phyloP scores from a whole-genome alignment of 2,113 vertebrate species.

The Neofelis nebulosa region DNA sequence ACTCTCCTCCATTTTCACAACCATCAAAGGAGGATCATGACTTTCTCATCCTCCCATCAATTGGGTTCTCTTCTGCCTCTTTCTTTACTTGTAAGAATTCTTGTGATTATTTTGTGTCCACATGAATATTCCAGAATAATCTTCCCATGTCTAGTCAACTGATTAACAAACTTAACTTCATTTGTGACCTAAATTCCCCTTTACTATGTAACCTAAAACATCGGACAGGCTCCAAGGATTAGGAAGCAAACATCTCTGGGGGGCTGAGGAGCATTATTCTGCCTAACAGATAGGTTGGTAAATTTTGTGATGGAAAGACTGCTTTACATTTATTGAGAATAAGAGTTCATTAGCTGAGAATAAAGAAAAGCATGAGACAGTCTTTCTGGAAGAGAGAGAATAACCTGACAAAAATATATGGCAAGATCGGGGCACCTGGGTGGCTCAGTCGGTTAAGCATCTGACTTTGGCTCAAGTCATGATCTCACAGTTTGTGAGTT shows the following conservation, averaged over 20 bases:
- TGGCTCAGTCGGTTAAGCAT: too few relatives aligned
- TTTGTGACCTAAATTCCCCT: neutral
- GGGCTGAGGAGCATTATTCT: neutral
- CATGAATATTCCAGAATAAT: neutral
- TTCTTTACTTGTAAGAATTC: neutral
- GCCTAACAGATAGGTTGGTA: neutral
- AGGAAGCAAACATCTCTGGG: neutral
- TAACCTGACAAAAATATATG: neutral
- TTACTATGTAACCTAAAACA: slow-evolving; percentile 1
- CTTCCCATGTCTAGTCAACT: neutral
- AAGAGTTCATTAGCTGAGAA: neutral
- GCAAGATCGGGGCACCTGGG: neutral
- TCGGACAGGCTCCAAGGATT: neutral
- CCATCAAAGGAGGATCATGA: neutral
- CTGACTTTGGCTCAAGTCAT: too few relatives aligned
- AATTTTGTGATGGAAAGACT: neutral
- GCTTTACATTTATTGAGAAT: neutral
- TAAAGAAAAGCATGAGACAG: neutral
- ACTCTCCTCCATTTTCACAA: neutral
- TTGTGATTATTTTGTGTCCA: neutral
- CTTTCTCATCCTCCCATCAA: neutral
- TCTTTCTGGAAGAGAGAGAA: neutral
- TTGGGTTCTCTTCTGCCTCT: neutral
- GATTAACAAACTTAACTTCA: neutral
- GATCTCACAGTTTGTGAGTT: too few relatives aligned